Percentiles rank a stretch among this genome's conserved stretches.
Conservation (phyloP, 2,113 vertebrate genomes). For the Otocyon megalotis region DNA sequence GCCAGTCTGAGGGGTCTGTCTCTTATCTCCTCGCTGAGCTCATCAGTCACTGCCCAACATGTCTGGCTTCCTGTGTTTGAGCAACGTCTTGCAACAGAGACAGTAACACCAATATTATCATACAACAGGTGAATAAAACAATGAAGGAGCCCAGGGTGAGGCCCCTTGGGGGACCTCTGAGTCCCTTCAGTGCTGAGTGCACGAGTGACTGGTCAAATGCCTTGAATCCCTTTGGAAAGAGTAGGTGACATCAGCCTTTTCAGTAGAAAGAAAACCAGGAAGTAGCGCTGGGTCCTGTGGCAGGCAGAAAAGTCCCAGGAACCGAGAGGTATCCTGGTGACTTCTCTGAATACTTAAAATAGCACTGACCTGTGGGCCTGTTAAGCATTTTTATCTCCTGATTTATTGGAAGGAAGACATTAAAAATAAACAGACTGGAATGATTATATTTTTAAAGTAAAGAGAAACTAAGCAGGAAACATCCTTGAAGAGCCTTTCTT, state of each 20-base stretch:
- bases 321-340: neutral
- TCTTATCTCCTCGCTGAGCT: neutral
- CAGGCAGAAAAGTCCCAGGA: neutral
- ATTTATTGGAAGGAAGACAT: neutral
- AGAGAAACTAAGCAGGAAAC: neutral
- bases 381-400: constrained; percentile 15
- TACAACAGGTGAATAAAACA: neutral
- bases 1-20: neutral
- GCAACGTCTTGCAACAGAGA: neutral
- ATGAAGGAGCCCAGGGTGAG: neutral
- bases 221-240: neutral
- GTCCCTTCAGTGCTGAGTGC: neutral
- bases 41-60: neutral
- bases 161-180: neutral
- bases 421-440: constrained; percentile 6
- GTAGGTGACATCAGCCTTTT: neutral
- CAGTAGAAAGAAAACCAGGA: neutral
- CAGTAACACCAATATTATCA: neutral
- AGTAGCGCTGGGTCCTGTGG: neutral
- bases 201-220: neutral
- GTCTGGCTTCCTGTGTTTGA: neutral
- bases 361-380: neutral
- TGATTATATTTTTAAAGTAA: constrained; percentile 36
- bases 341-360: neutral
- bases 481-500: neutral